phyloP scores from a whole-genome alignment of 2,888 invertebrate species.

The Agapostemon virescens region DNA sequence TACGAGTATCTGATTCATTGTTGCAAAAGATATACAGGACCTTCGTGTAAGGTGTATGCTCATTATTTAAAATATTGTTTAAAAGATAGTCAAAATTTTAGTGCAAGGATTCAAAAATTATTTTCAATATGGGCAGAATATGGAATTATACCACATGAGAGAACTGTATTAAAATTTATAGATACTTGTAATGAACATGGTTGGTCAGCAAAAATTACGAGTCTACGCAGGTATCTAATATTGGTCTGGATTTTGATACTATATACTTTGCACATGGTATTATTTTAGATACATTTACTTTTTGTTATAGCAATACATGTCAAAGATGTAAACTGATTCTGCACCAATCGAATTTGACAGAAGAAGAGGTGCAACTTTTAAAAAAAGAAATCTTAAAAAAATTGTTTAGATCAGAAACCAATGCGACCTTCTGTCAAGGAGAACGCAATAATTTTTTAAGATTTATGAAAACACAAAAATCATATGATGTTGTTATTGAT shows the following conservation, averaged over 20 bases:
- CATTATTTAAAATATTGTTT: background rate
- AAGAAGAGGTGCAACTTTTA: background rate
- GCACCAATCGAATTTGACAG: background rate
- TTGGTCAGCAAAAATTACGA: accelerated
- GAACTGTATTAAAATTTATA: accelerated
- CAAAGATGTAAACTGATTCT: background rate
- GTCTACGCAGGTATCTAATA: background rate
- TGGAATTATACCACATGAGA: background rate
- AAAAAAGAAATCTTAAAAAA: background rate
- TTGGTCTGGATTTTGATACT: background rate
- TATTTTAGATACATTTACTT: background rate
- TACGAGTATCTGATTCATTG: background rate
- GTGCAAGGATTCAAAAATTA: background rate
- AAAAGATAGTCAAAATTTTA: background rate
- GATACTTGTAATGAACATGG: background rate
- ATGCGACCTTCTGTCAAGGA: too few relatives aligned
- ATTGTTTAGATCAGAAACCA: background rate
- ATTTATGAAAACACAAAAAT: background rate
- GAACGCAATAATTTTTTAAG: background rate
- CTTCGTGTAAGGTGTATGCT: background rate
- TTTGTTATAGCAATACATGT: background rate
- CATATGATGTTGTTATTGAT: background rate
- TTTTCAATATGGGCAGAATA: background rate
- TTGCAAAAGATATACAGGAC: background rate
- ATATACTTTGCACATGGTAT: background rate